A percentile compares a stretch with the other conserved stretches of the same genome.
Evolutionary conservation across 37 sponge, comb jelly and placozoan genomes (phyloP).

Genomic region (Theonella swinhoei): DNA sequence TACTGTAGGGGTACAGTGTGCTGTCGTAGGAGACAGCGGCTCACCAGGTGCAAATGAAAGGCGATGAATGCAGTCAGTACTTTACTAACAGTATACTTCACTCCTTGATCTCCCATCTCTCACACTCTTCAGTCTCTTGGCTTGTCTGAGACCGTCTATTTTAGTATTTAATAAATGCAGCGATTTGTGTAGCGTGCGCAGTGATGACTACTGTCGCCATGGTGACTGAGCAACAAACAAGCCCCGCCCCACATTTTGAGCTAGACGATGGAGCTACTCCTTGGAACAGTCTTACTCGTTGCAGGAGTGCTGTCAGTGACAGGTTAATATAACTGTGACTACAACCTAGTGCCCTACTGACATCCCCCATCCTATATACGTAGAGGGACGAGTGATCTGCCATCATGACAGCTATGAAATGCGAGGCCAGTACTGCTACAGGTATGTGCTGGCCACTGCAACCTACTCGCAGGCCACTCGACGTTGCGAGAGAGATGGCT

Average conservation of each 20-base stretch:
- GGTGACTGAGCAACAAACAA: background rate
- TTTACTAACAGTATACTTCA: background rate
- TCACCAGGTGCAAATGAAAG: background rate
- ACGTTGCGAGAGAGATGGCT: constrained; percentile 42
- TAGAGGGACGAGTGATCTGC: constrained; percentile 16
- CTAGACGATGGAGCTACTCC: background rate
- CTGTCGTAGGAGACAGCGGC: too few relatives aligned
- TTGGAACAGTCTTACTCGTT: background rate
- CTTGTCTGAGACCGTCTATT: background rate
- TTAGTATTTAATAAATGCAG: too few relatives aligned
- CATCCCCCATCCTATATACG: too few relatives aligned
- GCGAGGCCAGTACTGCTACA: constrained; percentile 36
- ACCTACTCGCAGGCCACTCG: constrained; percentile 43
- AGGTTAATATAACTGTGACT: too few relatives aligned
- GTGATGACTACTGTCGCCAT: background rate
- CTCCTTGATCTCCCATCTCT: background rate
- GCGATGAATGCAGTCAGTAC: too few relatives aligned
- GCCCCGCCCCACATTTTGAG: constrained; percentile 7
- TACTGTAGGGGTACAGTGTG: too few relatives aligned
- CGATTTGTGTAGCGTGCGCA: too few relatives aligned
- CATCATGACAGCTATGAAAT: background rate
- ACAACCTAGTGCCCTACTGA: too few relatives aligned
- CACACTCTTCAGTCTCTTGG: background rate
- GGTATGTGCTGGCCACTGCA: background rate
- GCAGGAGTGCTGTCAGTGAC: background rate